These are phyloP conservation scores for Ptilodon capucinus DNA, from an alignment of 2,888 invertebrate genomes.

Conservation along the genomic window DNA sequence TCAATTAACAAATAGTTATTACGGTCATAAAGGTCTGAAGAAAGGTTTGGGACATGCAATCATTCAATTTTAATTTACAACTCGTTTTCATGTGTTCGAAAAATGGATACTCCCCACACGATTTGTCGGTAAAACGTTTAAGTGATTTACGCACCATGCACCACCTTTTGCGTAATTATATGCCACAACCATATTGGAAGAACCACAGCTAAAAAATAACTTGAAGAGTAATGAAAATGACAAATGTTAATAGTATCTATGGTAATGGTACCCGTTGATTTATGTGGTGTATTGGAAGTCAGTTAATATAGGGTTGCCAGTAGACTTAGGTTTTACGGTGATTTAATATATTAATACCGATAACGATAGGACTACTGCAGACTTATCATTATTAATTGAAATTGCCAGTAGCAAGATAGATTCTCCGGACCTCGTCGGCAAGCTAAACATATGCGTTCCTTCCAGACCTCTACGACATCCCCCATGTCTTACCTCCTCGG, in stretches of 20 bases:
- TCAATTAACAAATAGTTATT: too few species aligned
- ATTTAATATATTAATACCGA: too few species aligned
- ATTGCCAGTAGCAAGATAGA: too few species aligned
- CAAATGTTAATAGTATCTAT: slow-evolving; percentile 9
- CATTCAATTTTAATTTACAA: slow-evolving; percentile 46
- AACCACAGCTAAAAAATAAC: background rate
- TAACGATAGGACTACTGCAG: too few species aligned
- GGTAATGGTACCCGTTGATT: slow-evolving; percentile 3
- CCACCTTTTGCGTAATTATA: slow-evolving; percentile 4
- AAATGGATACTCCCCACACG: slow-evolving; percentile 5
- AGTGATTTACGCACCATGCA: slow-evolving; percentile 9
- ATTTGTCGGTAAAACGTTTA: slow-evolving; percentile 9
- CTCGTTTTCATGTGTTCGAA: slow-evolving; percentile 34
- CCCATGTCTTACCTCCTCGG: too few species aligned
- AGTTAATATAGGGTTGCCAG: background rate
- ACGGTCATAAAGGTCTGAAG: slow-evolving; percentile 16
- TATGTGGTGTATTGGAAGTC: background rate
- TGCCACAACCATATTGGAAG: background rate
- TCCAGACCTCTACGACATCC: too few species aligned
- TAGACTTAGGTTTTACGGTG: background rate
- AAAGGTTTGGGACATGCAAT: slow-evolving; percentile 23
- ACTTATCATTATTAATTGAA: too few species aligned
- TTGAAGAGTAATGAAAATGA: slow-evolving; percentile 7
- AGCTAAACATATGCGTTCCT: too few species aligned
- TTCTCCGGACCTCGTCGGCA: too few species aligned